A percentile compares a stretch with the other conserved stretches of the same genome.
These are phyloP conservation scores for Chaetophractus vellerosus DNA, from an alignment of 2,797 vertebrate species.

Conservation along the genomic window DNA sequence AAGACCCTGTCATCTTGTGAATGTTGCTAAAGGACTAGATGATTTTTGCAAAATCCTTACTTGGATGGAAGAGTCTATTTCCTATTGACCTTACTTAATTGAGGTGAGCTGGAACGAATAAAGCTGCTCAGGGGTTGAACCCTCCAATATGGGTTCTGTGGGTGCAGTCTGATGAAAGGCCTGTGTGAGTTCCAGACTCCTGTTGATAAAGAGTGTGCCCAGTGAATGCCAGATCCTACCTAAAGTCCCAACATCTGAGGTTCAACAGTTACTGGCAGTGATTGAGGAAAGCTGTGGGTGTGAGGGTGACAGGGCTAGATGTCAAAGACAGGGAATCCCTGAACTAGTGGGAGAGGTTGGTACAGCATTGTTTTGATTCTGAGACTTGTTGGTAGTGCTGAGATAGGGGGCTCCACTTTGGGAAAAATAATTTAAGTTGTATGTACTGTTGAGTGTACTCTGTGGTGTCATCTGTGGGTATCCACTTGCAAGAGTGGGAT, in stretches of 20 bases:
- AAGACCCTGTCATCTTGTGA: neutral
- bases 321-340: neutral
- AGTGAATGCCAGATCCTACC: rapidly evolving
- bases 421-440: neutral
- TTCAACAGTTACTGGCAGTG: neutral
- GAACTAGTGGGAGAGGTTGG: neutral
- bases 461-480: too few species aligned
- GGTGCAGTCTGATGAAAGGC: rapidly evolving
- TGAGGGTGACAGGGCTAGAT: rapidly evolving
- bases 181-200: neutral
- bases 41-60: neutral
- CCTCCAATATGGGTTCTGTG: rapidly evolving
- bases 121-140: rapidly evolving
- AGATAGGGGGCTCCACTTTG: neutral
- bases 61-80: neutral
- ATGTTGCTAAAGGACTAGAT: neutral
- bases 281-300: neutral
- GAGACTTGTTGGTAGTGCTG: neutral
- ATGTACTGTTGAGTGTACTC: neutral
- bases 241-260: neutral
- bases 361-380: neutral
- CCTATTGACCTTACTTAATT: neutral
- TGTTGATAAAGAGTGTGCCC: too few species aligned
- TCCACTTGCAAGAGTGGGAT: neutral
- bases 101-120: neutral